Conservation (phyloP, 2,888 invertebrate species). For the Dendrolimus pini region DNA sequence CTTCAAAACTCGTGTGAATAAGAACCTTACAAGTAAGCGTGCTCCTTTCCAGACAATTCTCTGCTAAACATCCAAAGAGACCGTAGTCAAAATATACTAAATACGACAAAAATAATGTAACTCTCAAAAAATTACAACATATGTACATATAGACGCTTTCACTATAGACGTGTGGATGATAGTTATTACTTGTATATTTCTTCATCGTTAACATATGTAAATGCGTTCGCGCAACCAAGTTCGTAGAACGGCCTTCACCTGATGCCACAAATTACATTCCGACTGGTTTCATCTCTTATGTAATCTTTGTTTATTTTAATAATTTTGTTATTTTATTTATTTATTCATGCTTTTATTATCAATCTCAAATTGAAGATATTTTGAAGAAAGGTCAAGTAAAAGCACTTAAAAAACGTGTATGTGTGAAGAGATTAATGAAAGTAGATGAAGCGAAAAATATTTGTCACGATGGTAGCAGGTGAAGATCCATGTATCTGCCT, state of each 20-base stretch:
- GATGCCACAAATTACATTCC: conserved; percentile 35
- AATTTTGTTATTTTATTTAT: conserved; percentile 13
- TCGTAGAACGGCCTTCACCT: conserved; percentile 59
- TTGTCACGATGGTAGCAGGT: too few species aligned
- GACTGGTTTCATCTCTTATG: conserved; percentile 32
- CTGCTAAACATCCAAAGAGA: too few species aligned
- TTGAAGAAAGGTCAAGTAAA: too few species aligned
- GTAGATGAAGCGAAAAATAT: too few species aligned
- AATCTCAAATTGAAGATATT: too few species aligned
- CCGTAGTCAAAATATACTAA: neutral
- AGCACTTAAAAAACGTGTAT: too few species aligned
- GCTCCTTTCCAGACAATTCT: too few species aligned
- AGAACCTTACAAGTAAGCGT: too few species aligned
- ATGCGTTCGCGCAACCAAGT: conserved; percentile 28
- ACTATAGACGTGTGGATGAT: neutral
- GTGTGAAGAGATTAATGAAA: too few species aligned
- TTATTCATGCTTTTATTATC: conserved; percentile 1
- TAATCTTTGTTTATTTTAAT: conserved; percentile 51
- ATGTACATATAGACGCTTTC: neutral
- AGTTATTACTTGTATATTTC: neutral
- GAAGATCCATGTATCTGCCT: too few species aligned
- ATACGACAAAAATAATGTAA: neutral
- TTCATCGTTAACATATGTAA: conserved; percentile 1
- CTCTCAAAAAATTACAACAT: neutral
- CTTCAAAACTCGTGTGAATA: too few species aligned